Percentiles rank a stretch among this genome's conserved stretches.
These are phyloP conservation scores for Macroteleia sp. DNA, from an alignment of 2,888 invertebrate species.

Conservation along the genomic window DNA sequence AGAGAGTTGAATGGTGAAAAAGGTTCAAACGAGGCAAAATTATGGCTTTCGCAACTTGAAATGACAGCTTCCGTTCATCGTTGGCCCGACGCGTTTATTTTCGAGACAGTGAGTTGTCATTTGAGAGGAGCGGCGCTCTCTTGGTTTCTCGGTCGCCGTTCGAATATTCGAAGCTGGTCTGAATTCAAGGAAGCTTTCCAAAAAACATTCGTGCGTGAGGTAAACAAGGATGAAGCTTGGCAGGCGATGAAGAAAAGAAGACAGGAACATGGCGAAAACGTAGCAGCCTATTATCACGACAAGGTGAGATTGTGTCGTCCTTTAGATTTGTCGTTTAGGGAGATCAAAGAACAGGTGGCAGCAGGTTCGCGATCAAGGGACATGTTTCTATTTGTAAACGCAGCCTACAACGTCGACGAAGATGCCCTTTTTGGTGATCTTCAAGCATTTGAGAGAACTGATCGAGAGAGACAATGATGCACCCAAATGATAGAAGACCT, in stretches of 20 bases:
- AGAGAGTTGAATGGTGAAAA: constrained; percentile 17
- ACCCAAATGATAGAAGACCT: no score
- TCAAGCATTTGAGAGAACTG: no score
- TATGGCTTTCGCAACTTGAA: neutral
- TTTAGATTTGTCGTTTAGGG: no score
- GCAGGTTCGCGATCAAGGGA: no score
- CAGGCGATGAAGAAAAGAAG: constrained; percentile 32
- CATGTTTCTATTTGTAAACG: no score
- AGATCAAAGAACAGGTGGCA: no score
- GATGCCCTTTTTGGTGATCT: no score
- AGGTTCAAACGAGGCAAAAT: neutral
- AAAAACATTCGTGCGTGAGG: constrained; percentile 29
- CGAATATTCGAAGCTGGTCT: constrained; percentile 28
- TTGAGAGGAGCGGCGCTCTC: constrained; percentile 26
- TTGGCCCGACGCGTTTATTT: constrained; percentile 1
- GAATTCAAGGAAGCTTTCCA: constrained; percentile 34
- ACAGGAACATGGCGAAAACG: constrained; percentile 27
- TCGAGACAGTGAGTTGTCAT: constrained; percentile 21
- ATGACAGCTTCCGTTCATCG: neutral
- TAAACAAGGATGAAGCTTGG: constrained; percentile 23
- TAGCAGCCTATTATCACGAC: no score
- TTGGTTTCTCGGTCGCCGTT: neutral
- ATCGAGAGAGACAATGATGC: no score
- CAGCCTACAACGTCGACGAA: no score
- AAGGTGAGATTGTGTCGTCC: no score